Conservation (phyloP, 2,797 vertebrate species). For the Holocentrus rufus region DNA sequence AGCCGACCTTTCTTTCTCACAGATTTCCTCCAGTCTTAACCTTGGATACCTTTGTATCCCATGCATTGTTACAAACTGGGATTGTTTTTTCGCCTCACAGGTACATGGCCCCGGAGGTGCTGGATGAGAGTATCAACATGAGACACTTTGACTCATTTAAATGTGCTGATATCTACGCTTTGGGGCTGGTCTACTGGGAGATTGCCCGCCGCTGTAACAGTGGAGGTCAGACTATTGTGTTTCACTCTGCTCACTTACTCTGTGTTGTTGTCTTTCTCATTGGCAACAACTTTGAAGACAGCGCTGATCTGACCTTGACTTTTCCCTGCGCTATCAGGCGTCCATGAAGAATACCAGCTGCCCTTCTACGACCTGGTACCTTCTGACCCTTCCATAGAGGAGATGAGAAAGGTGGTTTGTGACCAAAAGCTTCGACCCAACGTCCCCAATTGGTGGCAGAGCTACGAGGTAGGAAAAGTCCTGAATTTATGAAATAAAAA, state of each 20-base stretch:
- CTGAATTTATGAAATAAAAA: neutral
- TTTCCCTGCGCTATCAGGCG: conserved; percentile 77
- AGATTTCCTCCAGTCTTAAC: conserved; percentile 15
- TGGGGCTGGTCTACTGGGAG: conserved; percentile 97
- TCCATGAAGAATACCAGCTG: conserved; percentile 96
- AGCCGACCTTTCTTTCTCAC: conserved; percentile 15
- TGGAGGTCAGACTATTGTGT: conserved; percentile 84
- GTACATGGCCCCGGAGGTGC: conserved; percentile 96
- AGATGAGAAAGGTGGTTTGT: conserved; percentile 96
- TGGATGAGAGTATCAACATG: conserved; percentile 97
- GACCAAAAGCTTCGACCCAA: conserved; percentile 95
- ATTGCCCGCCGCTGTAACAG: conserved; percentile 92
- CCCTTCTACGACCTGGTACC: conserved; percentile 95
- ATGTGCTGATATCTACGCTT: conserved; percentile 94
- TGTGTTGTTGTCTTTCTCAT: conserved; percentile 8
- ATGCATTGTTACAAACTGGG: neutral
- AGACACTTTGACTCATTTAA: conserved; percentile 98
- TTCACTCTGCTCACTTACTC: conserved; percentile 30
- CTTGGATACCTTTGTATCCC: neutral
- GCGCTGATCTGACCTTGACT: conserved; percentile 22
- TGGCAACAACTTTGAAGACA: conserved; percentile 7
- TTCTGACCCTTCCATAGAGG: conserved; percentile 95
- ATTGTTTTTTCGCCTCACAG: conserved; percentile 71
- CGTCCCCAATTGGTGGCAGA: conserved; percentile 97
- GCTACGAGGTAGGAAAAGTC: conserved; percentile 86